Evolutionary conservation across 2,113 vertebrate genomes (phyloP).

Genomic region (Murina feae): DNA sequence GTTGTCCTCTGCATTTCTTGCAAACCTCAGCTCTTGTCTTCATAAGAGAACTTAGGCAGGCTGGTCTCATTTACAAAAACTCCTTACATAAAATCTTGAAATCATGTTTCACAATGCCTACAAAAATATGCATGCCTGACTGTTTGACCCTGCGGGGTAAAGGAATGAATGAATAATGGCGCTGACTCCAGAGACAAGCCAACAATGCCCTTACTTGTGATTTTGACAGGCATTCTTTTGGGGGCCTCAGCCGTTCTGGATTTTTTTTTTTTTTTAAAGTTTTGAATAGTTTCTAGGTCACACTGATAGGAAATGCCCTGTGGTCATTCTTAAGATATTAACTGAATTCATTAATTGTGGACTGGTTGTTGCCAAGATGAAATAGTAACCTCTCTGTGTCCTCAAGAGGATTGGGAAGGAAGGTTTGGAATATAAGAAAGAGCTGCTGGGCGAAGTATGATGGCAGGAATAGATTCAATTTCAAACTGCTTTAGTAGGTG

Average conservation of each 20-base stretch:
- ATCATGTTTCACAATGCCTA: constrained; percentile 55
- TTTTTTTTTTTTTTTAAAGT: constrained; percentile 30
- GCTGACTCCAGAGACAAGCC: constrained; percentile 33
- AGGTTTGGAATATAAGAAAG: not conserved
- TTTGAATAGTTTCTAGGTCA: constrained; percentile 53
- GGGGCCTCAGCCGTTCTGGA: constrained; percentile 19
- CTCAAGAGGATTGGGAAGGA: not conserved
- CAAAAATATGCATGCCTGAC: constrained; percentile 69
- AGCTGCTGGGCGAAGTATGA: not conserved
- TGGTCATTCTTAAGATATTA: constrained; percentile 41
- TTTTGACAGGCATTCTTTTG: constrained; percentile 51
- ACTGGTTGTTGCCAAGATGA: not conserved
- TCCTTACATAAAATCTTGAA: constrained; percentile 66
- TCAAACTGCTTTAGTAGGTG: not conserved
- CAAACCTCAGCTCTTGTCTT: constrained; percentile 51
- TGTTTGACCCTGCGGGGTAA: constrained; percentile 58
- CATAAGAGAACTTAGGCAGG: constrained; percentile 29
- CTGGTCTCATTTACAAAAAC: constrained; percentile 67
- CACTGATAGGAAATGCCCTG: not conserved
- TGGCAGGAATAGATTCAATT: not conserved
- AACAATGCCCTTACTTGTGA: constrained; percentile 62
- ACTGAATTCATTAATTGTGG: not conserved
- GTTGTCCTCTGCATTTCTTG: constrained; percentile 49
- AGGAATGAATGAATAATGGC: constrained; percentile 66
- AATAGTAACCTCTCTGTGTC: not conserved